Conservation (phyloP, 1,140 invertebrate genomes). For the Rhyacophila brunnea region DNA sequence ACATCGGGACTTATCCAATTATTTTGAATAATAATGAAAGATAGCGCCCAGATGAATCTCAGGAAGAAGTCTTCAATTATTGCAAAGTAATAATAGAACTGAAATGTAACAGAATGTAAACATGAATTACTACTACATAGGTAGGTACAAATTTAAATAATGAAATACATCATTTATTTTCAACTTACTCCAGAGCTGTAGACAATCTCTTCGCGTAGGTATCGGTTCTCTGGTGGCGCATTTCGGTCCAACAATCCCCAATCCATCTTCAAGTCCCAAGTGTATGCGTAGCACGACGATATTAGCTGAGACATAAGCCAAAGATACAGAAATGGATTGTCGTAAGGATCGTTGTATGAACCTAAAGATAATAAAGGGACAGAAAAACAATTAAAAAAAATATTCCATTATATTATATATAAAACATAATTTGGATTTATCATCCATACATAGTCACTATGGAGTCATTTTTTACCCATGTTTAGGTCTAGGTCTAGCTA, state of each 20-base stretch:
- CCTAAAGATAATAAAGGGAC: slow-evolving; percentile 56
- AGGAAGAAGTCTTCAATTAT: slow-evolving; percentile 94
- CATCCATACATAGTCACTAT: too few relatives aligned
- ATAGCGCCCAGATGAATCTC: slow-evolving; percentile 89
- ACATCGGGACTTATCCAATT: slow-evolving; percentile 77
- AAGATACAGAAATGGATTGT: slow-evolving; percentile 80
- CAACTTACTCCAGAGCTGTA: slow-evolving; percentile 66
- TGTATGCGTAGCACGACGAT: slow-evolving; percentile 82
- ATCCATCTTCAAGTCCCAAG: slow-evolving; percentile 98
- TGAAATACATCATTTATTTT: slow-evolving; percentile 4
- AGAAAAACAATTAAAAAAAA: too few relatives aligned
- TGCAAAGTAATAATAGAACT: slow-evolving; percentile 96
- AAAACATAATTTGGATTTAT: too few relatives aligned
- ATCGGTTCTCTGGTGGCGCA: slow-evolving; percentile 79
- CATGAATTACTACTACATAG: background rate
- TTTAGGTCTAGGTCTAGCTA: too few relatives aligned
- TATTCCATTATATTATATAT: too few relatives aligned
- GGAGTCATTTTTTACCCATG: too few relatives aligned
- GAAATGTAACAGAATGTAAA: slow-evolving; percentile 40
- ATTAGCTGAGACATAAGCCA: slow-evolving; percentile 75
- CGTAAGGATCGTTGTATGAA: slow-evolving; percentile 58
- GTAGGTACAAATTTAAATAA: background rate
- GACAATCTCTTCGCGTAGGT: slow-evolving; percentile 75
- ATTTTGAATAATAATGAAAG: slow-evolving; percentile 84
- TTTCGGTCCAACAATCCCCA: slow-evolving; percentile 94